Conservation (phyloP, 1,140 invertebrate species). For the Drosophila kanapiae region DNA sequence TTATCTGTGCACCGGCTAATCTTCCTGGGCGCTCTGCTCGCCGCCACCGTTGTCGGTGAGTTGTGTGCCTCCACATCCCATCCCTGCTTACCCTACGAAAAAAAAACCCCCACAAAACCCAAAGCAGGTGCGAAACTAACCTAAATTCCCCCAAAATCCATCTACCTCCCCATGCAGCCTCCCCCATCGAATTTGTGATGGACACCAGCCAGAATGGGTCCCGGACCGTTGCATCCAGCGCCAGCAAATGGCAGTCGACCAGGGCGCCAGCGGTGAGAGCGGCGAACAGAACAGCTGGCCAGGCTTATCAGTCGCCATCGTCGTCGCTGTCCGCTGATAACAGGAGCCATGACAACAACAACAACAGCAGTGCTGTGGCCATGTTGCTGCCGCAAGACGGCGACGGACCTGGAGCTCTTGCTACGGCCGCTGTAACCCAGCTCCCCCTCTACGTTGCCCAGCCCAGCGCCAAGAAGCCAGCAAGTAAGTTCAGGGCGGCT, state of each 20-base stretch:
- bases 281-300: conserved; percentile 69
- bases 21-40: conserved; percentile 57
- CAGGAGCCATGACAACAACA: conserved; percentile 65
- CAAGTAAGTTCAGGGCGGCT: conserved; percentile 64
- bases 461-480: conserved; percentile 62
- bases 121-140: conserved; percentile 66
- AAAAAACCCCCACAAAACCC: background rate
- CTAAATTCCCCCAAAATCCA: conserved; percentile 30
- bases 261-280: conserved; percentile 27
- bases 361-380: conserved; percentile 34
- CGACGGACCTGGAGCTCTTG: conserved; percentile 7
- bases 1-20: conserved; percentile 49
- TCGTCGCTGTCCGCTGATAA: conserved; percentile 64
- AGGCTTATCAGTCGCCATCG: conserved; percentile 72
- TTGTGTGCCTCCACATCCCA: conserved; percentile 6
- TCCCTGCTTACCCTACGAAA: background rate
- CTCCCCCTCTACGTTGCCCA: conserved; percentile 49
- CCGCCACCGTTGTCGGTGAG: conserved; percentile 54
- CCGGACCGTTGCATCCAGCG: conserved; percentile 10
- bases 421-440: conserved; percentile 22
- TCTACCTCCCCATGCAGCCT: conserved; percentile 37
- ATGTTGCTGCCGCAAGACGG: conserved; percentile 41
- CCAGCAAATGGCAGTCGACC: conserved; percentile 46
- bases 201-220: conserved; percentile 55
- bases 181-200: conserved; percentile 64